Conservation (phyloP, 2,113 vertebrate species). For the Piprites chloris region DNA sequence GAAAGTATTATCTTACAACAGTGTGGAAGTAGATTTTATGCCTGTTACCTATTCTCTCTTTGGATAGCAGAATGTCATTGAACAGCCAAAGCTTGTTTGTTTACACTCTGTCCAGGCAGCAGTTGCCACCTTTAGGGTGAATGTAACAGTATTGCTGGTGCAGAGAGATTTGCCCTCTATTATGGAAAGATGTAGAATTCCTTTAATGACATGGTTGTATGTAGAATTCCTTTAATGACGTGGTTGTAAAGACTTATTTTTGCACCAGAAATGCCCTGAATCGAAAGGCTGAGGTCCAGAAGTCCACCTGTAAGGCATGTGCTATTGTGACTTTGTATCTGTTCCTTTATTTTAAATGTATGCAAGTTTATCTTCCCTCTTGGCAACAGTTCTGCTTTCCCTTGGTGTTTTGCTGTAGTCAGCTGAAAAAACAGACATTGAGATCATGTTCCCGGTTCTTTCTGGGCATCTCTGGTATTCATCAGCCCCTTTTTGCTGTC, state of each 20-base stretch:
- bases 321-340: neutral
- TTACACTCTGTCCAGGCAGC: neutral
- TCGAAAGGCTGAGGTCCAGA: neutral
- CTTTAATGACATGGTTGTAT: neutral
- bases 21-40: neutral
- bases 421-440: neutral
- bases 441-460: neutral
- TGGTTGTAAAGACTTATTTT: neutral
- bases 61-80: neutral
- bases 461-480: neutral
- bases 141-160: neutral
- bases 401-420: neutral
- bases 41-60: rapidly evolving
- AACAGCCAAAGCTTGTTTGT: neutral
- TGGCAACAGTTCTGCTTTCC: neutral
- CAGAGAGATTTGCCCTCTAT: neutral
- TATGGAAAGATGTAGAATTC: neutral
- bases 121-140: neutral
- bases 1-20: neutral
- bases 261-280: neutral
- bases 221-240: neutral
- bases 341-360: neutral
- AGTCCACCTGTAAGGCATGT: neutral
- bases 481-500: neutral
- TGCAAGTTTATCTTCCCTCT: constrained; percentile 11